phyloP scores from a whole-genome alignment of 2,888 invertebrate genomes.

The Hirtodrosophila trivittata region DNA sequence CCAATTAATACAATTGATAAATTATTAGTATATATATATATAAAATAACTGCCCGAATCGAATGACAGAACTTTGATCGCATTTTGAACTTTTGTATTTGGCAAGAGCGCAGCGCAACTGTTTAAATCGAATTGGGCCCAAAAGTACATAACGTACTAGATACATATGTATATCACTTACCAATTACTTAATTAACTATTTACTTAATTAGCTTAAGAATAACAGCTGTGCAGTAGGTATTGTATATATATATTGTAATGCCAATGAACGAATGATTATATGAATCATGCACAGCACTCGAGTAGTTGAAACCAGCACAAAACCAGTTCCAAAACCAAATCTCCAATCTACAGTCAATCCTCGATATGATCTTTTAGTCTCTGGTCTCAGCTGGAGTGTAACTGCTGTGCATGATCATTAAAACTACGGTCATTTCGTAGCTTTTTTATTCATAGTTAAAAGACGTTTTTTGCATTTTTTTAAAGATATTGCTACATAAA shows the following conservation, averaged over 20 bases:
- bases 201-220: conserved; percentile 26
- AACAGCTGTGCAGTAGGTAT: conserved; percentile 19
- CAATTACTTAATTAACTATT: not conserved
- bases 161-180: not conserved
- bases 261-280: conserved; percentile 21
- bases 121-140: too few species aligned
- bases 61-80: conserved; percentile 28
- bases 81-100: conserved; percentile 37
- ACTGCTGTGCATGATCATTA: conserved; percentile 46
- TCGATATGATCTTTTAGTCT: too few species aligned
- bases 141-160: not conserved
- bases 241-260: conserved; percentile 21
- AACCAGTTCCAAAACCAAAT: not conserved
- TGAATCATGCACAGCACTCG: conserved; percentile 46
- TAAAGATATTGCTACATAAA: conserved; percentile 53
- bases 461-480: conserved; percentile 34
- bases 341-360: not conserved
- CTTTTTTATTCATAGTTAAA: conserved; percentile 24
- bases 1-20: conserved; percentile 27
- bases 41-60: conserved; percentile 4
- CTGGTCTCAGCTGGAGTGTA: too few species aligned
- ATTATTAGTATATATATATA: conserved; percentile 2
- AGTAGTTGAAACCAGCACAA: conserved; percentile 4
- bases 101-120: not conserved
- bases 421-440: conserved; percentile 53